Base-by-base conservation (phyloP, 2,113 vertebrate genomes). In the Colaptes auratus region DNA sequence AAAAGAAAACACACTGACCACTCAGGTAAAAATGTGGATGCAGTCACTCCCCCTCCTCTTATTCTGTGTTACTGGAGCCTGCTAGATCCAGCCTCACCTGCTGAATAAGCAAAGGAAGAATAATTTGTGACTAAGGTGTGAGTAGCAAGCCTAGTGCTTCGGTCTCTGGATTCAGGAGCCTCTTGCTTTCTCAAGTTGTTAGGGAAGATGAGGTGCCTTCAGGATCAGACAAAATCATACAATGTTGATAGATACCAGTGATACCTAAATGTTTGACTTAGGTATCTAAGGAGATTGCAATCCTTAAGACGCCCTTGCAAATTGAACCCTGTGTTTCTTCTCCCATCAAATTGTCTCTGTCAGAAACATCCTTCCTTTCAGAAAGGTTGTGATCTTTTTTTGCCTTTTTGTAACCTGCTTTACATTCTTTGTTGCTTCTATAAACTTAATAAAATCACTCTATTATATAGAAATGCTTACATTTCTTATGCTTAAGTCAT, bases 371-470 rank as follows among this genome's bases (percentile, higher is more conserved):
- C 16, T 15, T 87, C 19, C 35, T 89, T 84, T 82, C 44, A 85
- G 24, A 70, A 85, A 73, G 15, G 39, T 55, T 72, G 65, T 61
- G 2, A 13, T 4, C 33, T 50, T 2, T 44, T 75, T 82, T 75
- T 20, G 23, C 5, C 44, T 88, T 90, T 82, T 28, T 63, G 31
- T 61, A 82, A 82, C 63, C n/a, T 73, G 44, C 15, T 90, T 90
- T 90, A 39, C 27, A 58, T 79, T 79, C 66, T 95, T 84, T 89
- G 59, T 89, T 89, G 50, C 18, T 90, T 95, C 66, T 70, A 55
- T 35, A 76, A 87, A 89, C 80, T 75, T 94, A 44, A 28, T 23
- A 39, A 90, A 89, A 87, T 90, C 39, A 27, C 12, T 8, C 15
- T 82, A 18, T 87, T 89, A 61, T 79, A 61, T 53, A 84, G 63